Base-by-base conservation (phyloP, 2,888 invertebrate genomes). In the Plusia festucae region DNA sequence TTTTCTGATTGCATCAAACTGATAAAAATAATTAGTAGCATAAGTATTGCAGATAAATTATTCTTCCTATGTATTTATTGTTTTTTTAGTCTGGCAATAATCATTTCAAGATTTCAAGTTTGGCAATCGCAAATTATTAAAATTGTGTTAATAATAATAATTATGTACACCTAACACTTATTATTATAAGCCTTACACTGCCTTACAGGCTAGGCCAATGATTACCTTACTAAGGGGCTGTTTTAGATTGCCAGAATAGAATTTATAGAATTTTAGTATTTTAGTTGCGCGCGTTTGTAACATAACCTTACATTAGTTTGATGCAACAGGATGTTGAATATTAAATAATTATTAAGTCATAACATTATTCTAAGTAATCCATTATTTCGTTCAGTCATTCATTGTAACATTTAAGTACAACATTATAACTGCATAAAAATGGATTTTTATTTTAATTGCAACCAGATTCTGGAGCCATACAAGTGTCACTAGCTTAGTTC, bases 1-100 rank as follows among this genome's bases (percentile, higher is more conserved):
- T 40, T 52, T 60, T 49, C 69, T 46, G 81, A 73, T 81, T 81
- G 81, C 76, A 81, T 77, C 53, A 79, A 81, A 81, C 77, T 73
- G 73, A 79, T 44, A 34, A 34, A 30, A 24, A 15, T 24, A 24
- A 51, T 13, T 20, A 22, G 8, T 18, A 22, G 13, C 8, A 46
- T 46, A 46, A 8, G 5, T 24, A 9, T 49, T 13, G 15, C 2
- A n/a, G 4, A n/a, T 15, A 40, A n/a, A n/a, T 40, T 2, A 34
- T 34, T 34, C 1, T 15, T 34, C 15, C 8, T 3, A 40, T 40
- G 15, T 3, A 18, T 18, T 9, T 16, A 16, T 15, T 40, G 4
- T 15, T 34, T 15, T 34, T 34, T 34, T 7, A 7, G 5, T 46
- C 1, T 16, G 16, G 44, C 16, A n/a, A 44, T 16, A 16, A 46